phyloP scores from a whole-genome alignment of 2,888 invertebrate species.

The Dendrolimus pini region DNA sequence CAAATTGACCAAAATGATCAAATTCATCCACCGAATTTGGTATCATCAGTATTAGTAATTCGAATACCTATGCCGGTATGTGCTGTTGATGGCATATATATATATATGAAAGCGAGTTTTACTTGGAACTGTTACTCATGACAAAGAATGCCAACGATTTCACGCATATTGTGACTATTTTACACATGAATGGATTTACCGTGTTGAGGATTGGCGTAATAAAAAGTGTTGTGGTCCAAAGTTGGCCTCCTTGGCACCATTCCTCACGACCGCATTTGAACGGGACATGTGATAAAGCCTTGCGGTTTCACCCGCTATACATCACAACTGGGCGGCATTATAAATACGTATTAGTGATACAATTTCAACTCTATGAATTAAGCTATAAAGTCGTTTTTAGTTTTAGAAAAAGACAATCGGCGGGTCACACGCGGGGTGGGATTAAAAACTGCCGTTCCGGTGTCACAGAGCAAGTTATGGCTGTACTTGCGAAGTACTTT shows the following conservation, averaged over 20 bases:
- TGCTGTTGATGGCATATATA: no score
- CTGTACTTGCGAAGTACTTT: slow-evolving; percentile 4
- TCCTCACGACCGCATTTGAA: slow-evolving; percentile 22
- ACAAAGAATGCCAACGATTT: no score
- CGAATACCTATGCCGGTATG: no score
- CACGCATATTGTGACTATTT: background rate
- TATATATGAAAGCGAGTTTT: no score
- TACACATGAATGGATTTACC: background rate
- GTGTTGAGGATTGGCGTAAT: background rate
- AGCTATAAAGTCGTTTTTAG: background rate
- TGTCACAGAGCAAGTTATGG: slow-evolving; percentile 19
- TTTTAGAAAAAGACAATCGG: slow-evolving; percentile 2
- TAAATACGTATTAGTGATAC: slow-evolving; percentile 8
- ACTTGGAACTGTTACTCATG: no score
- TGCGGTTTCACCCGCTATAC: slow-evolving; percentile 21
- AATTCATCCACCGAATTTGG: no score
- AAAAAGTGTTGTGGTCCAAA: background rate
- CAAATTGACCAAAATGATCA: no score
- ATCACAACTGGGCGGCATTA: slow-evolving; percentile 12
- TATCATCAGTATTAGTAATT: no score
- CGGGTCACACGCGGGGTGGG: slow-evolving; percentile 17
- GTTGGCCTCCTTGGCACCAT: slow-evolving; percentile 12
- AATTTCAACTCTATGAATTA: background rate
- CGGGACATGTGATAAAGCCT: slow-evolving; percentile 24
- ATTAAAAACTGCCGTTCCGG: slow-evolving; percentile 25